Percentiles rank a stretch among this genome's conserved stretches.
These are phyloP conservation scores for Enhydra lutris DNA, from an alignment of 2,113 vertebrate genomes.

Conservation along the genomic window DNA sequence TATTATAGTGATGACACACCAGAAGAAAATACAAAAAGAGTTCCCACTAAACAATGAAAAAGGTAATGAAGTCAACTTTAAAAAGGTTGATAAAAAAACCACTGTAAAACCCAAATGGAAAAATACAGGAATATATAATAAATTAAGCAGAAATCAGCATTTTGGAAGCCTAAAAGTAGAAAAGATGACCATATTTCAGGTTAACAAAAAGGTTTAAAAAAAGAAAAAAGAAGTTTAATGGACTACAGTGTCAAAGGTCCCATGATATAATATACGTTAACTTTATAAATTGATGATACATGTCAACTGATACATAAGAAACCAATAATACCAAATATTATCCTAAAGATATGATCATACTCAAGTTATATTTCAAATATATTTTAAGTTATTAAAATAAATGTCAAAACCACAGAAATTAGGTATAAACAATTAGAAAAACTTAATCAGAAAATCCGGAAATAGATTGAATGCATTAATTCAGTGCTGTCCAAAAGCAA, in stretches of 20 bases:
- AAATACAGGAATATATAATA: conserved; percentile 1
- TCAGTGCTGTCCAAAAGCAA: conserved; percentile 2
- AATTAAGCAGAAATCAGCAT: conserved; percentile 19
- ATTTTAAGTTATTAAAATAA: conserved; percentile 29
- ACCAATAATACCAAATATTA: not conserved
- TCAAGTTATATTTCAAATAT: not conserved
- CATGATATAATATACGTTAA: not conserved
- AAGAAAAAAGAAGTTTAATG: not conserved
- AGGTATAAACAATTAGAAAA: not conserved
- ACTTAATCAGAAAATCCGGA: conserved; percentile 13
- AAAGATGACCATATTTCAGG: not conserved
- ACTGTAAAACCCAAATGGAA: not conserved
- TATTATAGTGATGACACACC: not conserved
- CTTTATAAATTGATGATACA: not conserved
- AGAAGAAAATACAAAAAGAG: not conserved
- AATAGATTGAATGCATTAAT: not conserved
- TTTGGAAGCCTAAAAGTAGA: not conserved
- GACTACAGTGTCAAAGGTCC: not conserved
- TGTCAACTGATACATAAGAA: not conserved
- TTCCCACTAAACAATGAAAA: not conserved
- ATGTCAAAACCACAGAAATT: not conserved
- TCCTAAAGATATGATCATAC: not conserved
- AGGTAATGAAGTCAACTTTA: conserved; percentile 5
- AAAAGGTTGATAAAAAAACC: not conserved
- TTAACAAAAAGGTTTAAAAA: not conserved